These are phyloP conservation scores for Mayetiola destructor DNA, from an alignment of 2,888 invertebrate genomes.

Conservation along the genomic window DNA sequence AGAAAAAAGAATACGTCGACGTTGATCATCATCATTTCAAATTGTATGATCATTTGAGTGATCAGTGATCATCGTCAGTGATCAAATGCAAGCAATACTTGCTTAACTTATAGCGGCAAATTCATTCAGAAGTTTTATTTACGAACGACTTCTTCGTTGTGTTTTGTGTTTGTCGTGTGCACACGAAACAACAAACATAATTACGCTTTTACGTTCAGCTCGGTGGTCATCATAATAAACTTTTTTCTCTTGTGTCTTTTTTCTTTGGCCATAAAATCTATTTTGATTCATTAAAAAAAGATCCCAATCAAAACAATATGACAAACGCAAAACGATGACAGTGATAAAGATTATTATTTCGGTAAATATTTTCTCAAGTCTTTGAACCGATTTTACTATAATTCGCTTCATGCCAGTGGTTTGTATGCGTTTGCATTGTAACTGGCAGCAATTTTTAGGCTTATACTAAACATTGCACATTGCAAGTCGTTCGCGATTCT, in stretches of 20 bases:
- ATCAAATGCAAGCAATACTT: too few species aligned
- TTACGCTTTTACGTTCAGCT: constrained; percentile 3
- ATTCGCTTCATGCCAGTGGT: constrained; percentile 6
- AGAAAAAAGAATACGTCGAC: too few species aligned
- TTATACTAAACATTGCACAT: neutral
- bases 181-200: constrained; percentile 10
- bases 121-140: too few species aligned
- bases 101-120: too few species aligned
- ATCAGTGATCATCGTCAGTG: too few species aligned
- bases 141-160: too few species aligned
- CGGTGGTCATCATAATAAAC: neutral
- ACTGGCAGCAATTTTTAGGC: too few species aligned
- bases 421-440: neutral
- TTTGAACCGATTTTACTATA: too few species aligned
- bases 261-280: neutral
- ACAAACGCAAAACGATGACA: neutral
- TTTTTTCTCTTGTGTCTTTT: neutral
- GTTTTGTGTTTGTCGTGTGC: too few species aligned
- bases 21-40: too few species aligned
- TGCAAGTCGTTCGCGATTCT: neutral
- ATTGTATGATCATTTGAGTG: too few species aligned
- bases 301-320: neutral
- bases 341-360: constrained; percentile 8
- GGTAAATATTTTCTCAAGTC: neutral
- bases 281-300: neutral